phyloP scores from a whole-genome alignment of 2,797 vertebrate species.

The Manis javanica region DNA sequence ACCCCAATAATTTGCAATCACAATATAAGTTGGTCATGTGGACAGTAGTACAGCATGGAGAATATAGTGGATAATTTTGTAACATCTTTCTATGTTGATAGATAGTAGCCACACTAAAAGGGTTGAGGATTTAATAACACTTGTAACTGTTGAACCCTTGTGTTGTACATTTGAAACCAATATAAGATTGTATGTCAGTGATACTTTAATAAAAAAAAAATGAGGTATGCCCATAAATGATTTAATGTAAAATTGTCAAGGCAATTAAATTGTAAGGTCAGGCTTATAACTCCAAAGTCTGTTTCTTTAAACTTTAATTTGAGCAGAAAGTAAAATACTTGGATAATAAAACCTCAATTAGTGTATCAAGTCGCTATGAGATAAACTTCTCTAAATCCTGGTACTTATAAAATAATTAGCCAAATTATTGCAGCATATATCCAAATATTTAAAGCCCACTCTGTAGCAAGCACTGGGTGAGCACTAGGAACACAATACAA shows the following conservation, averaged over 20 bases:
- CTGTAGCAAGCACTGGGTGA: background rate
- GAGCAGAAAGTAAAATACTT: background rate
- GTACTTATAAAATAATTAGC: background rate
- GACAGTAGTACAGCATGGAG: too few relatives aligned
- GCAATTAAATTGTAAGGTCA: background rate
- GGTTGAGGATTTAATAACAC: too few relatives aligned
- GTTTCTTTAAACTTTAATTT: background rate
- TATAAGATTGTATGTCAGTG: too few relatives aligned
- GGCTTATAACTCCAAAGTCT: background rate
- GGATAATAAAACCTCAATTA: background rate
- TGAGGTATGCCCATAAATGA: background rate
- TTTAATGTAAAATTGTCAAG: conserved; percentile 1
- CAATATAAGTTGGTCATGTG: too few relatives aligned
- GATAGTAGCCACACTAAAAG: too few relatives aligned
- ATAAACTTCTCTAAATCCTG: conserved; percentile 6
- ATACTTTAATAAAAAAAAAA: too few relatives aligned
- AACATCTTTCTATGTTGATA: too few relatives aligned
- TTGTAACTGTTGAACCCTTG: too few relatives aligned
- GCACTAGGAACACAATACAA: background rate
- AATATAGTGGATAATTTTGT: too few relatives aligned
- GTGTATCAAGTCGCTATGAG: background rate
- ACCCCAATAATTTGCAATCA: too few relatives aligned
- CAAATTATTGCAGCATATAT: background rate
- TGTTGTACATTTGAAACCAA: too few relatives aligned
- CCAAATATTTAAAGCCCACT: background rate